Percentiles rank a stretch among this genome's conserved stretches.
These are phyloP conservation scores for Hiodon alosoides DNA, from an alignment of 2,113 vertebrate genomes.

Conservation along the genomic window DNA sequence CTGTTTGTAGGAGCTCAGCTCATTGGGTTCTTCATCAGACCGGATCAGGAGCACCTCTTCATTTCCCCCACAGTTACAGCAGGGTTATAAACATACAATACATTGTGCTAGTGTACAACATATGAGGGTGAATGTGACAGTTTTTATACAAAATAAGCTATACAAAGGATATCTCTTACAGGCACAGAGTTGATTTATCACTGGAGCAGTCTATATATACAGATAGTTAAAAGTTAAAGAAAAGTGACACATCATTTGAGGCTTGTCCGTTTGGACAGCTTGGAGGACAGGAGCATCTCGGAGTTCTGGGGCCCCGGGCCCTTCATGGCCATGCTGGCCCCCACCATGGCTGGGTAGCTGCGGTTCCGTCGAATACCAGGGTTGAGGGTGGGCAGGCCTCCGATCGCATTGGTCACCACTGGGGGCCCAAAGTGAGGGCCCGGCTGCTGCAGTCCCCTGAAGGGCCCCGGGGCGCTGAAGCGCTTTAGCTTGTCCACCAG, in stretches of 20 bases:
- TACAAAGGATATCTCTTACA: conserved; percentile 39
- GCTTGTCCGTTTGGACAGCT: conserved; percentile 66
- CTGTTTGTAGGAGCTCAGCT: background rate
- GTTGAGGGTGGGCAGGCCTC: conserved; percentile 71
- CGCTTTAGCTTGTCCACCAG: conserved; percentile 92
- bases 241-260: conserved; percentile 54
- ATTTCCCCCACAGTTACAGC: conserved; percentile 9
- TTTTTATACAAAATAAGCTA: conserved; percentile 40
- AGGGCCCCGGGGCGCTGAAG: conserved; percentile 69
- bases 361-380: conserved; percentile 84
- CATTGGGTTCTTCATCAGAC: too few relatives aligned
- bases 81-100: conserved; percentile 1
- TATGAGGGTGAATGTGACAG: conserved; percentile 20
- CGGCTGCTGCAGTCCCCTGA: conserved; percentile 55
- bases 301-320: conserved; percentile 73
- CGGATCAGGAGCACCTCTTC: background rate
- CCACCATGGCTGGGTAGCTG: conserved; percentile 93
- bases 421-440: conserved; percentile 64
- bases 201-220: conserved; percentile 35
- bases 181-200: conserved; percentile 75
- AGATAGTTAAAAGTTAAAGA: background rate
- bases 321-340: conserved; percentile 96
- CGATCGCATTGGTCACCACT: conserved; percentile 61
- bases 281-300: conserved; percentile 76
- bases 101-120: conserved; percentile 5